Evolutionary conservation across 2,797 vertebrate species (phyloP).

Genomic region (Artibeus jamaicensis): DNA sequence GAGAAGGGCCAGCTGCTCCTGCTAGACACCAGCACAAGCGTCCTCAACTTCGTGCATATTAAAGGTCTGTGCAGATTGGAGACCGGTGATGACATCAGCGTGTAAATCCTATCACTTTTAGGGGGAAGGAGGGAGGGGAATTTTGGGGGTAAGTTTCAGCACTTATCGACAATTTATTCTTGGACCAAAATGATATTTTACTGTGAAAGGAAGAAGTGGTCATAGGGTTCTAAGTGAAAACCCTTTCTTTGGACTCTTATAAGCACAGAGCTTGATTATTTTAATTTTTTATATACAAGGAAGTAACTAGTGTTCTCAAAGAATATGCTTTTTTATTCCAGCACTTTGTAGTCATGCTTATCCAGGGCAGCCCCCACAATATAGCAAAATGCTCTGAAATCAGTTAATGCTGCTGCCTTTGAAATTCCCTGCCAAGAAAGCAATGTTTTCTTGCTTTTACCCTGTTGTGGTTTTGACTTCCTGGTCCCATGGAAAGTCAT

Average conservation of each 20-base stretch:
- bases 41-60: slow-evolving; percentile 81
- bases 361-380: slow-evolving; percentile 48
- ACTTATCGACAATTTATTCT: slow-evolving; percentile 21
- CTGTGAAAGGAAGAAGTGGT: slow-evolving; percentile 12
- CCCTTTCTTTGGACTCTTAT: background rate
- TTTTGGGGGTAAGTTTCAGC: background rate
- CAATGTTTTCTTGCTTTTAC: slow-evolving; percentile 63
- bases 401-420: slow-evolving; percentile 63
- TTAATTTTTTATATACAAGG: slow-evolving; percentile 50
- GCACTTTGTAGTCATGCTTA: slow-evolving; percentile 55
- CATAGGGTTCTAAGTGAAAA: slow-evolving; percentile 42
- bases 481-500: slow-evolving; percentile 68
- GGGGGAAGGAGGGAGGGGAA: background rate
- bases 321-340: slow-evolving; percentile 9
- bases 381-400: slow-evolving; percentile 56
- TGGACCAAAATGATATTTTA: background rate
- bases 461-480: slow-evolving; percentile 76
- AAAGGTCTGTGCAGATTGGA: slow-evolving; percentile 77
- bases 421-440: slow-evolving; percentile 72
- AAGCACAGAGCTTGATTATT: slow-evolving; percentile 59
- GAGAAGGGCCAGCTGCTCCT: slow-evolving; percentile 76
- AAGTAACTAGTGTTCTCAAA: slow-evolving; percentile 54
- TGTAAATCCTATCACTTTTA: background rate
- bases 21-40: slow-evolving; percentile 72
- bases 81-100: background rate